Conservation (phyloP, 2,797 vertebrate species). For the Netta rufina region DNA sequence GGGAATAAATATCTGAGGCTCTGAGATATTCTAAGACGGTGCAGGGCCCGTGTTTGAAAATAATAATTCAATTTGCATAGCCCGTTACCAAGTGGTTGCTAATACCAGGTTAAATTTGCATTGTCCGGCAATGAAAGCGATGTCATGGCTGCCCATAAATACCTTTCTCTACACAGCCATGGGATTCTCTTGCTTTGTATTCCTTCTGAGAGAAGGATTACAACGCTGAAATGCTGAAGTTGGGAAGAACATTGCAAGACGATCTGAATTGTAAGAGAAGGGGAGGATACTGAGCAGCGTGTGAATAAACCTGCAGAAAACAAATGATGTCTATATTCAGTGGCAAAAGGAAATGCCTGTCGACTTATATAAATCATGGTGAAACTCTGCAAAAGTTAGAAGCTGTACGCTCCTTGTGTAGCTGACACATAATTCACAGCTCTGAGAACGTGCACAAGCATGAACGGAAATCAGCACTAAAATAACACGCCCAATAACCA, state of each 20-base stretch:
- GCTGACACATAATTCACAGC: background rate
- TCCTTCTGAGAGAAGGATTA: background rate
- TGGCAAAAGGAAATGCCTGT: background rate
- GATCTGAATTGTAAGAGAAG: background rate
- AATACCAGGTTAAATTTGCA: conserved; percentile 5
- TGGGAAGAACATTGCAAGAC: background rate
- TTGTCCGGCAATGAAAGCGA: background rate
- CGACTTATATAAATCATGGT: background rate
- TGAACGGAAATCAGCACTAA: background rate
- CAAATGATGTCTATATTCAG: background rate
- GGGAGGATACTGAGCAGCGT: background rate
- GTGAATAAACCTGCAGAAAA: background rate
- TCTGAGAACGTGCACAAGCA: background rate
- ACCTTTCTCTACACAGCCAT: background rate
- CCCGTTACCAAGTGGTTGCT: background rate
- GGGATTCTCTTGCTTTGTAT: background rate
- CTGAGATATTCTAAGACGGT: background rate
- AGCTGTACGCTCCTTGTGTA: background rate
- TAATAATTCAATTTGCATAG: conserved; percentile 13
- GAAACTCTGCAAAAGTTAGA: background rate
- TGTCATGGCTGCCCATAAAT: background rate
- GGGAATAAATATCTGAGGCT: background rate
- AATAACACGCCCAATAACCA: background rate
- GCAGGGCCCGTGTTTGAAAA: background rate
- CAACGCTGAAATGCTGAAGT: background rate